phyloP scores from a whole-genome alignment of 2,797 vertebrate genomes.

The Notamacropus eugenii region DNA sequence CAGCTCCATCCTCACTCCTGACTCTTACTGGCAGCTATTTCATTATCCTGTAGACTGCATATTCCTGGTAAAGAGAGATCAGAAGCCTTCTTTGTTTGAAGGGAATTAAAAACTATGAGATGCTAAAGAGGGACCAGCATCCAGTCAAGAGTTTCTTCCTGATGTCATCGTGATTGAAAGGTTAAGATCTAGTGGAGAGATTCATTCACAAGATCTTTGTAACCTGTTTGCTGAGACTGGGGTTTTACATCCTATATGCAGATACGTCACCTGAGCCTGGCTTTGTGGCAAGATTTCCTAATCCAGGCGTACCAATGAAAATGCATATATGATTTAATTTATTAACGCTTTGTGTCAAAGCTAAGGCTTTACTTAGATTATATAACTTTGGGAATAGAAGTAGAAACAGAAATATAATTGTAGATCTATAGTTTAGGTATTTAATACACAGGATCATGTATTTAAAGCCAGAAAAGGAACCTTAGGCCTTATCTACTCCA shows the following conservation, averaged over 20 bases:
- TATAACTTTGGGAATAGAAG: not conserved
- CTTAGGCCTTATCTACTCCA: not conserved
- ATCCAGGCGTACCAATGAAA: not conserved
- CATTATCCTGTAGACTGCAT: not conserved
- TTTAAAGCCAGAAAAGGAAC: not conserved
- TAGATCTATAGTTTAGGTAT: not conserved
- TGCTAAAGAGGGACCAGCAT: not conserved
- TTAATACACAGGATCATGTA: not conserved
- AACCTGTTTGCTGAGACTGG: not conserved
- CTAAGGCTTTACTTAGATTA: not conserved
- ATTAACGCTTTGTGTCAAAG: not conserved
- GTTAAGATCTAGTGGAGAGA: not conserved
- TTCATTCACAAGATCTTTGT: not conserved
- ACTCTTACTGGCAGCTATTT: not conserved
- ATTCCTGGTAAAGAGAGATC: not conserved
- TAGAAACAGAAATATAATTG: not conserved
- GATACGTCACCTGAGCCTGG: not conserved
- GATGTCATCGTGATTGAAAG: not conserved
- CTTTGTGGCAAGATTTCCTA: not conserved
- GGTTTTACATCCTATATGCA: not conserved
- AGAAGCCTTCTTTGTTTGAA: not conserved
- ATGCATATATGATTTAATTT: not conserved
- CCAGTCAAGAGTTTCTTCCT: not conserved
- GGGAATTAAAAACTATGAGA: not conserved
- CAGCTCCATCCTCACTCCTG: not conserved